Percentiles rank a stretch among this genome's conserved stretches.
Conservation (phyloP, 2,888 invertebrate genomes). For the Baccha elongata region DNA sequence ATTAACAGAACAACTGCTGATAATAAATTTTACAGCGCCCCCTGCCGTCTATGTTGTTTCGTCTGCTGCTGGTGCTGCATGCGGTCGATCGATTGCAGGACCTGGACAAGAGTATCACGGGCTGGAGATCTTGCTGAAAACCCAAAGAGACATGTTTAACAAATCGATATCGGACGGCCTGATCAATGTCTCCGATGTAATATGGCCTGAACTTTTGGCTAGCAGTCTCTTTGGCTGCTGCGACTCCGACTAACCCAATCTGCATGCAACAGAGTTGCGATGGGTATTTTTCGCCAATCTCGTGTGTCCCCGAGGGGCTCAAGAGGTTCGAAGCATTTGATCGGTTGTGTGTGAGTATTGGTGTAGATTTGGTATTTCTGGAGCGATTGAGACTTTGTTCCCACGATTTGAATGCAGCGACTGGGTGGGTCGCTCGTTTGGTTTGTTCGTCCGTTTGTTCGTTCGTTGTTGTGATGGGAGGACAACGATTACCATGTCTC, state of each 20-base stretch:
- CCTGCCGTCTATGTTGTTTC: conserved; percentile 3
- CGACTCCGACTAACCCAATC: conserved; percentile 38
- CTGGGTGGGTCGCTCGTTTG: conserved; percentile 59
- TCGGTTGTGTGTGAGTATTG: conserved; percentile 51
- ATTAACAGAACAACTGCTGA: conserved; percentile 64
- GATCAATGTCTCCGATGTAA: conserved; percentile 75
- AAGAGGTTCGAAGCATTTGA: conserved; percentile 65
- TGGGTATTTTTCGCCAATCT: conserved; percentile 54
- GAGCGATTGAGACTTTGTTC: conserved; percentile 69
- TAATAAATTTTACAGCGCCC: conserved; percentile 64
- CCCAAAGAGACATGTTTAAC: conserved; percentile 75
- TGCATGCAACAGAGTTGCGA: conserved; percentile 60
- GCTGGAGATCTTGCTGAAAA: conserved; percentile 72
- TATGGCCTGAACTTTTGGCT: conserved; percentile 71
- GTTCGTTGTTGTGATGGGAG: conserved; percentile 49
- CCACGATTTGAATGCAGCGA: conserved; percentile 64
- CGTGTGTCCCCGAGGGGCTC: conserved; percentile 64
- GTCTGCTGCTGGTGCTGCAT: conserved; percentile 1
- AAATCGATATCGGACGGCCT: conserved; percentile 75
- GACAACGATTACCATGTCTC: conserved; percentile 68
- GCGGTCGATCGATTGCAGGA: conserved; percentile 25
- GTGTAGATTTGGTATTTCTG: conserved; percentile 67
- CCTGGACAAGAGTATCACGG: conserved; percentile 41
- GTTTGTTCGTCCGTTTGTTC: conserved; percentile 2
- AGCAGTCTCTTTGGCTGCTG: conserved; percentile 37